phyloP scores from a whole-genome alignment of 2,113 vertebrate species.

The Dendropsophus ebraccatus region DNA sequence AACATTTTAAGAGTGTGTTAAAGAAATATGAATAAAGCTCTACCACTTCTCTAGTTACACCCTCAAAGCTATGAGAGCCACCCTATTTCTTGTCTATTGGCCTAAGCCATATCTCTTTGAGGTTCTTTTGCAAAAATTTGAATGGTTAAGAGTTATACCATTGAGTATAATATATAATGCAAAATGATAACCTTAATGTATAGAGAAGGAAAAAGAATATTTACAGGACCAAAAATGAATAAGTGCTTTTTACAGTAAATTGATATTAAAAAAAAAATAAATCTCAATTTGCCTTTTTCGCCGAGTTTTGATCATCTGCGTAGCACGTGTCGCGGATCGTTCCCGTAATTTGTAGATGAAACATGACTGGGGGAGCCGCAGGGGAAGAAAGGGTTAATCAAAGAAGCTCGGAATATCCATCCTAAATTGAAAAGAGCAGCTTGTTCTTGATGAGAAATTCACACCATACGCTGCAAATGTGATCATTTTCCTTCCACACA shows the following conservation, averaged over 20 bases:
- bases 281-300: background rate
- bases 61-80: background rate
- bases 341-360: background rate
- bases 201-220: background rate
- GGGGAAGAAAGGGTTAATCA: slow-evolving; percentile 7
- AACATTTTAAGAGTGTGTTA: too few relatives aligned
- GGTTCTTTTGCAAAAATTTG: background rate
- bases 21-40: background rate
- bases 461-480: slow-evolving; percentile 22
- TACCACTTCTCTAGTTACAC: background rate
- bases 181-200: background rate
- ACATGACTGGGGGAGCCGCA: background rate
- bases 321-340: background rate
- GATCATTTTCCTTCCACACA: slow-evolving; percentile 40
- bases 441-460: slow-evolving; percentile 27
- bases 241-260: background rate
- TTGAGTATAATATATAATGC: background rate
- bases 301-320: background rate
- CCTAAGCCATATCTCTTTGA: too few relatives aligned
- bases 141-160: too few relatives aligned
- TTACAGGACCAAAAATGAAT: background rate
- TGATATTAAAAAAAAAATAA: background rate
- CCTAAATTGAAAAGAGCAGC: slow-evolving; percentile 19
- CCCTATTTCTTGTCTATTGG: too few relatives aligned
- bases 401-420: background rate